Conservation (phyloP, 1,140 invertebrate species). For the Meteorus sp. region DNA sequence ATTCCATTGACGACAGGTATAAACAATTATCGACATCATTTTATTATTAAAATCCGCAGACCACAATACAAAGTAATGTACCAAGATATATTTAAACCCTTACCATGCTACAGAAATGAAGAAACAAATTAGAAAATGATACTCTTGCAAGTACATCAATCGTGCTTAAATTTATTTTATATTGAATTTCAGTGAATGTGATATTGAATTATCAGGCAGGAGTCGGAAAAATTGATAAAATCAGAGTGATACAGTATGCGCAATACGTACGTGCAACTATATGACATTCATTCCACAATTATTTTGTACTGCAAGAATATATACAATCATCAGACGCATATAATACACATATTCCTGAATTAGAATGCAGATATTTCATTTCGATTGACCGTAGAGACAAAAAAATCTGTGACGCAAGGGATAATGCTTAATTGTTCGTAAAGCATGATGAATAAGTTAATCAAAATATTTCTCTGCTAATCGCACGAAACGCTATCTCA, state of each 20-base stretch:
- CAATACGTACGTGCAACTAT: neutral
- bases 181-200: too few species aligned
- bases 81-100: conserved; percentile 14
- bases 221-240: too few species aligned
- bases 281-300: neutral
- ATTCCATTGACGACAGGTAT: conserved; percentile 30
- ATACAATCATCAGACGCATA: conserved; percentile 9
- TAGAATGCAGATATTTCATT: neutral
- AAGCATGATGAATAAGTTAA: too few species aligned
- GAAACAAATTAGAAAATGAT: neutral
- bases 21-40: conserved; percentile 21
- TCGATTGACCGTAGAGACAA: neutral
- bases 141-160: conserved; percentile 1
- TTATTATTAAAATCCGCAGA: conserved; percentile 30
- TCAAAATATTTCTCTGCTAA: too few species aligned
- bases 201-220: too few species aligned
- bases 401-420: too few species aligned
- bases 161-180: neutral
- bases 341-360: conserved; percentile 3
- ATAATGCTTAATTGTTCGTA: too few species aligned
- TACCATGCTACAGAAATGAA: conserved; percentile 18
- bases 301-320: conserved; percentile 18
- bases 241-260: too few species aligned
- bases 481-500: too few species aligned
- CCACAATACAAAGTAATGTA: conserved; percentile 26